Evolutionary conservation across 2,797 vertebrate species (phyloP), one percentile per base, ranked within the genome.

Genomic region (Rhincodon typus): DNA sequence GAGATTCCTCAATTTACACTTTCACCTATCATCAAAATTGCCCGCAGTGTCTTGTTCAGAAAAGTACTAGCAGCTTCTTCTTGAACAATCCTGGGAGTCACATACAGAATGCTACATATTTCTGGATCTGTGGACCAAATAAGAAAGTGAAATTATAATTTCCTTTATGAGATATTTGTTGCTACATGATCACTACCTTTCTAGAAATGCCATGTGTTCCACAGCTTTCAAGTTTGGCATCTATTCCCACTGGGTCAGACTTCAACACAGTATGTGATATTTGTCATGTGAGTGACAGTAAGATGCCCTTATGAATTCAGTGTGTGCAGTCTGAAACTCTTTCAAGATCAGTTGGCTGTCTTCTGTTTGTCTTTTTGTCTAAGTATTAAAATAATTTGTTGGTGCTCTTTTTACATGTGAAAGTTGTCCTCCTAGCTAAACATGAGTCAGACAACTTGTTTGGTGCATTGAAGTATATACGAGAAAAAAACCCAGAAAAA

Each of bases 301-400:
- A 6, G 53, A 4, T 77, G 42, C 30, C 6, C 30, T 46, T 70
- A 62, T 94, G 70, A 34, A 15, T 77, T 50, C 8, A 25, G 42
- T 72, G 42, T 74, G 25, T 77, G 15, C 7, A 69, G 21, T 17
- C 30, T 95, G 94, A 95, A 57, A 27, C 70, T 34, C 70, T 77
- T 77, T 4, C 30, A 21, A 23, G 25, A 84, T 27, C 46, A 34
- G 77, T 34, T 74, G 70, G 19, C 70, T 53, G 42, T 72, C 38
- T 94, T 74, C 94, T 94, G 69, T 94, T 53, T 93, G 90, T 38
- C 57, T 91, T 46, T 23, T 62, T 94, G 91, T 69, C 91, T 94
- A 67, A 72, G 94, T 53, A 70, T 74, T 94, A 12, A 34, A 42
- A 50, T 6, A 69, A 94, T 94, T 74, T 74, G 38, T 50, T 50